Evolutionary conservation across 2,797 vertebrate genomes (phyloP), one percentile per base, ranked within the genome.

Genomic region (Poecilia gillii): DNA sequence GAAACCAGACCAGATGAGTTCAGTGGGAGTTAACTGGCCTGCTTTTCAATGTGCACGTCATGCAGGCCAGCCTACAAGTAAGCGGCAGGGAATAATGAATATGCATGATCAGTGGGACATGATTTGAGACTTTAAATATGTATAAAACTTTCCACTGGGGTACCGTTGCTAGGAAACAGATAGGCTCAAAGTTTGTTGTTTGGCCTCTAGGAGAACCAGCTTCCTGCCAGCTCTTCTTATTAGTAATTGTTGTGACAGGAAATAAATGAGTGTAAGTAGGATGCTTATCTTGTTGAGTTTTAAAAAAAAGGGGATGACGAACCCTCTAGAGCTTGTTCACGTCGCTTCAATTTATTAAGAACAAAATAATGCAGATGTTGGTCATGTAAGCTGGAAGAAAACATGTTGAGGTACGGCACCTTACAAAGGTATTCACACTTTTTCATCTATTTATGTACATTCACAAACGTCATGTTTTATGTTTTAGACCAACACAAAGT

Each of bases 141-240:
- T 77, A 86, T 84, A 14, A 47, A 81, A 72, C 46, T 45, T 84
- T 82, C 84, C 83, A 47, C 39, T 12, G 47, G 74, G 72, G 62
- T 70, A 64, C 31, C 0, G 84, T 88, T 89, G 91, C 87, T 85
- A 81, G 84, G 87, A 88, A 87, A 92, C 86, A 80, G 76, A 77
- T 84, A 33, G 28, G 75, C 89, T 89, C 13, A 28, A 66, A 76
- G 66, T 81, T 31, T 39, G 57, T 80, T 77, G 62, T 80, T 77
- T 83, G 83, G 79, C 74, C 75, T 72, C 1, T 18, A 51, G 49
- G 72, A 79, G 75, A 88, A 80, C 3, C 76, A 49, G 73, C 41
- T 84, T 90, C 84, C 89, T 86, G 85, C 70, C 87, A 85, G 85
- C 77, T 77, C 23, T 70, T 72, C 73, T 81, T 82, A 81, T 85